These are phyloP conservation scores for Montipora efflorescens DNA, from an alignment of 64 coral and sea anemone species.

Conservation along the genomic window DNA sequence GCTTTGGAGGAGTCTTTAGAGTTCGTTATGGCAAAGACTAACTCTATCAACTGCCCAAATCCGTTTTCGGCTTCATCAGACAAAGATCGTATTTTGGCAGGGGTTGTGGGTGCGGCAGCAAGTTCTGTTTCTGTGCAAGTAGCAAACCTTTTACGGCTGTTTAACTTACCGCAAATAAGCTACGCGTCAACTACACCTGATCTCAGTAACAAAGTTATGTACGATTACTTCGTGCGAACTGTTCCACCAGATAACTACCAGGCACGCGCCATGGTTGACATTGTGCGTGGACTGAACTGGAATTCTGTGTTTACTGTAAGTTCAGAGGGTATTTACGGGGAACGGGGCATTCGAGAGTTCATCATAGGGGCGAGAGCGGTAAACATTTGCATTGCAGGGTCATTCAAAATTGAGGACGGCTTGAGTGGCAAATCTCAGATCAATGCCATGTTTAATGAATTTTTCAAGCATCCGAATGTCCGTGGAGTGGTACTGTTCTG, in stretches of 20 bases:
- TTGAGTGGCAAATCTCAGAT: constrained; percentile 40
- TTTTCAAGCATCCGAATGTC: constrained; percentile 66
- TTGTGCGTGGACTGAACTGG: constrained; percentile 78
- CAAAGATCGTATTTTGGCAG: constrained; percentile 39
- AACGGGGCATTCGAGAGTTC: constrained; percentile 72
- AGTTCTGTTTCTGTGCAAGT: constrained; percentile 90
- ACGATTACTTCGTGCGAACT: constrained; percentile 88
- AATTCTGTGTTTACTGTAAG: constrained; percentile 79
- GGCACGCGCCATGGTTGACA: constrained; percentile 83
- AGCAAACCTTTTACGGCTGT: constrained; percentile 82
- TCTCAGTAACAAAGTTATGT: constrained; percentile 82
- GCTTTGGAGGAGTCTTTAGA: constrained; percentile 80
- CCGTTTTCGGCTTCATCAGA: background rate
- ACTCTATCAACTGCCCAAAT: background rate
- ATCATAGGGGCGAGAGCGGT: constrained; percentile 56
- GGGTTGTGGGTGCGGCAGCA: constrained; percentile 79
- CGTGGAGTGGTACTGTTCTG: constrained; percentile 81
- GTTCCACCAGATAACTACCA: constrained; percentile 86
- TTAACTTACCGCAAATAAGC: constrained; percentile 87
- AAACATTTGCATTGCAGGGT: constrained; percentile 78
- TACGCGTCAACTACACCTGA: constrained; percentile 91
- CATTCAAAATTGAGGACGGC: constrained; percentile 51
- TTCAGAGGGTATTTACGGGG: constrained; percentile 90
- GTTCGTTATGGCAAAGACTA: constrained; percentile 64
- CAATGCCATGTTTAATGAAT: constrained; percentile 41